Percentiles rank a stretch among this genome's conserved stretches.
These are phyloP conservation scores for Drosophila littoralis DNA, from an alignment of 1,140 invertebrate species.

Conservation along the genomic window DNA sequence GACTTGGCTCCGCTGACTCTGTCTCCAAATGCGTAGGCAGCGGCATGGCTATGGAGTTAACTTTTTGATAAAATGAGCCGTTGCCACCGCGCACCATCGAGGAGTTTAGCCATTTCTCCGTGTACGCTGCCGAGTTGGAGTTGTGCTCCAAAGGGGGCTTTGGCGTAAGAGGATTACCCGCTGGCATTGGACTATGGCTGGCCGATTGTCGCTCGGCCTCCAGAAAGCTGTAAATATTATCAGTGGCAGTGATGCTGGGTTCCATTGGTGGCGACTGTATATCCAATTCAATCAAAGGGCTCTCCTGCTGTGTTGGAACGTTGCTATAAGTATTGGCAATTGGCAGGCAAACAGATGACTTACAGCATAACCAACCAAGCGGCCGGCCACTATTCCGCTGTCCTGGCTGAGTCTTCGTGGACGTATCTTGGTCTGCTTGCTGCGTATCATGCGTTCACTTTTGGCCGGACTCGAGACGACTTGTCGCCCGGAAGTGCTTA, in stretches of 20 bases:
- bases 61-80: slow-evolving; percentile 54
- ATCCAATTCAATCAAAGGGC: slow-evolving; percentile 45
- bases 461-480: slow-evolving; percentile 80
- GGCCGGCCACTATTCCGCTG: slow-evolving; percentile 78
- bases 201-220: slow-evolving; percentile 11
- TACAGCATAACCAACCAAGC: slow-evolving; percentile 67
- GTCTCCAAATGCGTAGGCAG: slow-evolving; percentile 77
- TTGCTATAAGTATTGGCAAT: not conserved
- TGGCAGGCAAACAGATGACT: slow-evolving; percentile 19
- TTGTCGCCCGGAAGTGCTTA: slow-evolving; percentile 46
- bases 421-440: slow-evolving; percentile 44
- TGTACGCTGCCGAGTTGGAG: slow-evolving; percentile 51
- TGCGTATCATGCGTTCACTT: slow-evolving; percentile 69
- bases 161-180: slow-evolving; percentile 39
- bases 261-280: slow-evolving; percentile 21
- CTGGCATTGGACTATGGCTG: not conserved
- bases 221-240: slow-evolving; percentile 42
- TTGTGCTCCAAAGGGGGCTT: slow-evolving; percentile 28
- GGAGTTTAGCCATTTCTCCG: slow-evolving; percentile 78
- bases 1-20: slow-evolving; percentile 78
- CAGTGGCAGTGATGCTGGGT: slow-evolving; percentile 1
- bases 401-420: slow-evolving; percentile 75
- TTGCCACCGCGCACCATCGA: slow-evolving; percentile 58
- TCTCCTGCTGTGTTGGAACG: slow-evolving; percentile 38
- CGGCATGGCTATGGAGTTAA: slow-evolving; percentile 57